Evolutionary conservation across 2,888 invertebrate species (phyloP).

Genomic region (Meteorus colon): DNA sequence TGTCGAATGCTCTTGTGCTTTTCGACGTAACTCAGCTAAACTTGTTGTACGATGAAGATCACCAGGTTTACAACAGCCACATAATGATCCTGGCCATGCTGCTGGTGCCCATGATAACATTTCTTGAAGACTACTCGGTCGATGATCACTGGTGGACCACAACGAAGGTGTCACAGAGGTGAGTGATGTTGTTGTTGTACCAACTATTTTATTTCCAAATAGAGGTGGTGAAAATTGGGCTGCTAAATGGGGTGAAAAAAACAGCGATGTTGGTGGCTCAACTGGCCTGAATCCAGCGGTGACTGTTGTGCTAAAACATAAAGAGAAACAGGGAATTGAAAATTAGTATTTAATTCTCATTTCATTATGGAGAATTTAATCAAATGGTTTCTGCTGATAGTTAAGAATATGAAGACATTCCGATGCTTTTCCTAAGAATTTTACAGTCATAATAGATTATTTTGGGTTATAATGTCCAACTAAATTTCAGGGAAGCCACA

Average conservation of each 20-base stretch:
- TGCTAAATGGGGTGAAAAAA: conserved; percentile 88
- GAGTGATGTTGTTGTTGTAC: conserved; percentile 69
- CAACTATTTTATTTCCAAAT: conserved; percentile 76
- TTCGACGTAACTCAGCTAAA: conserved; percentile 92
- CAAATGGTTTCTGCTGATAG: no score
- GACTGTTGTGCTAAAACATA: conserved; percentile 75
- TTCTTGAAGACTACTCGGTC: conserved; percentile 67
- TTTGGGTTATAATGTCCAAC: no score
- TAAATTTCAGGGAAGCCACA: no score
- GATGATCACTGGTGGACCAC: conserved; percentile 74
- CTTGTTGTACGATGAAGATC: conserved; percentile 78
- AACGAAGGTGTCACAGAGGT: conserved; percentile 69
- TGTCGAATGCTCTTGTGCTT: conserved; percentile 96
- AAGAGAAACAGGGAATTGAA: background rate
- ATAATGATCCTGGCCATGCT: conserved; percentile 69
- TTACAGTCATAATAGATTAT: no score
- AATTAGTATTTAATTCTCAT: background rate
- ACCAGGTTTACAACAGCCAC: conserved; percentile 66
- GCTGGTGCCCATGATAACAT: conserved; percentile 71
- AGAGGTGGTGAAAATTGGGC: conserved; percentile 88
- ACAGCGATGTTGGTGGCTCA: conserved; percentile 81
- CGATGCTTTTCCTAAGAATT: no score
- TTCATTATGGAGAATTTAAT: background rate
- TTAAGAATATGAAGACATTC: no score
- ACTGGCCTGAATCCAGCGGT: conserved; percentile 75